Evolutionary conservation across 2,888 invertebrate species (phyloP), one percentile per base, ranked within the genome.

Genomic region (Idaea dimidiata): DNA sequence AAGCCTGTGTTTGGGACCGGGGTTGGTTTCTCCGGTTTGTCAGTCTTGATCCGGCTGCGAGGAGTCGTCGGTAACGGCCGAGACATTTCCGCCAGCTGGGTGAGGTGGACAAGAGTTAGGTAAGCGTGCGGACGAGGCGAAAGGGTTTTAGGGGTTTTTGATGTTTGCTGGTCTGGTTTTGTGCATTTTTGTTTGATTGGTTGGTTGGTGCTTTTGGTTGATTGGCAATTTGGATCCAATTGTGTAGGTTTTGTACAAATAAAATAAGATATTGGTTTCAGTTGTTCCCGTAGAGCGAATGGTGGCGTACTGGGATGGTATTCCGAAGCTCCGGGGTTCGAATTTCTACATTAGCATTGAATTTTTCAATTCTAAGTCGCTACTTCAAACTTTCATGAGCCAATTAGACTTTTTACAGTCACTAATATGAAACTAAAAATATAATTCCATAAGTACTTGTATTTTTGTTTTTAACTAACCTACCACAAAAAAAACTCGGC

Each of bases 1-100:
- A 93, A 92, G 66, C 91, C 84, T 18, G 81, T 77, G 75, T 80
- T 76, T 54, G 71, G 80, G 6, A 70, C 63, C 3, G 77, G 75
- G 57, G 65, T 62, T 54, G 73, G 73, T 69, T 80, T 79, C 62
- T 76, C 80, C 54, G 73, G 73, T 69, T 80, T 79, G 62, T 76
- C 80, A 62, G 66, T 68, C 62, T 74, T 80, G 58, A 71, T 70
- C 1, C 77, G 62, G 68, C 64, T 64, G 7, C 76, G 66, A 17
- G 81, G 80, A 4, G 80, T 77, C 54, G 70, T 55, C 55, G 73
- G 61, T 60, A 67, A 60, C 17, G 64, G 63, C 6, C 66, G 60
- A 58, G 69, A 63, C 68, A 62, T 58, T 65, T 73, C 71, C 71
- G 72, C 65, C 70, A 73, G 76, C 74, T 75, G 73, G 58, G 62